Base-by-base conservation (phyloP, 2,797 vertebrate genomes). In the Neoniphon sammara region DNA sequence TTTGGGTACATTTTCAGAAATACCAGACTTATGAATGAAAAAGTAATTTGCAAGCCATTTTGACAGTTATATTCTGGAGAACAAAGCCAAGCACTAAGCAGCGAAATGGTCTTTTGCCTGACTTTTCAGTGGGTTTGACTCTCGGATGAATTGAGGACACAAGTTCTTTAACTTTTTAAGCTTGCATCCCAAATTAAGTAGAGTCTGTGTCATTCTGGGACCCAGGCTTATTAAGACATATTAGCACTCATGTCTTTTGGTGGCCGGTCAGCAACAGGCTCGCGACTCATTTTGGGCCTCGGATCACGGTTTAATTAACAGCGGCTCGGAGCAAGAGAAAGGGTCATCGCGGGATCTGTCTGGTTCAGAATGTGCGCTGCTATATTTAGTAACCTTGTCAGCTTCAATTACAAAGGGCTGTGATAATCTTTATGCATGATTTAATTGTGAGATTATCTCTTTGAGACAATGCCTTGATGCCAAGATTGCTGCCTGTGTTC, bases 361-460 rank as follows among this genome's bases (percentile, higher is more conserved):
- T 65, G 65, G 73, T 63, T 76, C 34, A 63, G 73, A 77, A 68
- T 70, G 77, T 64, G 66, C 56, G 17, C 12, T 1, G 59, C 86
- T 91, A 90, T 85, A 88, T 89, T 88, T 89, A 88, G 84, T 57
- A 27, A 20, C 65, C 44, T 50, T 55, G 49, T 77, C 85, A 77
- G 53, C 77, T 81, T 66, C 59, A 46, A 84, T 86, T 69, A 78
- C 76, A 87, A 84, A 85, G 76, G 85, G 79, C 70, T 27, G 14
- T 10, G 36, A 39, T 85, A 84, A 89, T 88, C 84, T 83, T 57
- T 61, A 59, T 56, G 81, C 83, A 85, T 81, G 82, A 91, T 89
- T 87, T 88, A 91, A 83, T 77, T 52, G 55, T 53, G 84, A 85
- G 91, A 93, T 92, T 90, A 92, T 91, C 85, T 78, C 53, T 59